These are phyloP conservation scores for Symphodus melops DNA, from an alignment of 2,113 vertebrate species.

Conservation along the genomic window DNA sequence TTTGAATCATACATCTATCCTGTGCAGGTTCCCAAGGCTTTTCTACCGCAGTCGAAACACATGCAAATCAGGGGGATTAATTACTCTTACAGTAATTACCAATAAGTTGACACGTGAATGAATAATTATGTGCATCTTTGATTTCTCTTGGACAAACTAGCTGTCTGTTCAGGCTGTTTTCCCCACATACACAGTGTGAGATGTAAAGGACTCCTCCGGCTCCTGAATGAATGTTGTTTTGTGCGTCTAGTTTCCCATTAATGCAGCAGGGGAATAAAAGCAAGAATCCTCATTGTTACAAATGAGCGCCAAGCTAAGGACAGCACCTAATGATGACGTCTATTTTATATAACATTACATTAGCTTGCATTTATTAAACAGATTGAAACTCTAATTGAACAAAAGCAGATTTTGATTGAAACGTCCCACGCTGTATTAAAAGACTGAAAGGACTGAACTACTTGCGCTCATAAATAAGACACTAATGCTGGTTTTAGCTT, in stretches of 20 bases:
- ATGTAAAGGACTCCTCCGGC: constrained; percentile 33
- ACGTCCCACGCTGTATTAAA: not conserved
- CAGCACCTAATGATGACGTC: not conserved
- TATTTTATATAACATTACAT: constrained; percentile 10
- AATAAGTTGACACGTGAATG: constrained; percentile 45
- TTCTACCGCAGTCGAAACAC: constrained; percentile 41
- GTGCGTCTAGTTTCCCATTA: constrained; percentile 23
- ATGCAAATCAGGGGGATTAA: constrained; percentile 66
- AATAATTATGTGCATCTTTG: constrained; percentile 51
- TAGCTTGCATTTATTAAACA: constrained; percentile 2
- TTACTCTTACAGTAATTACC: constrained; percentile 63
- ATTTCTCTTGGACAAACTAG: constrained; percentile 41
- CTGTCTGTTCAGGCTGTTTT: constrained; percentile 41
- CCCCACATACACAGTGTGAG: constrained; percentile 17
- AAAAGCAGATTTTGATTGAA: not conserved
- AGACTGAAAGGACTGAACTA: not conserved
- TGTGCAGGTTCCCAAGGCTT: constrained; percentile 9
- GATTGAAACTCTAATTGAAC: not conserved
- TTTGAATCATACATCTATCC: constrained; percentile 16
- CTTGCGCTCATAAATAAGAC: too few species aligned
- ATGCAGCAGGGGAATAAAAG: constrained; percentile 21
- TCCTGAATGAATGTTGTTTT: constrained; percentile 55
- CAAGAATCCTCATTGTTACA: not conserved
- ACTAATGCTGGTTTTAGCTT: not conserved
- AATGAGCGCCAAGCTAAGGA: constrained; percentile 5